These are phyloP conservation scores for Leucoma salicis DNA, from an alignment of 2,888 invertebrate genomes.

Conservation along the genomic window DNA sequence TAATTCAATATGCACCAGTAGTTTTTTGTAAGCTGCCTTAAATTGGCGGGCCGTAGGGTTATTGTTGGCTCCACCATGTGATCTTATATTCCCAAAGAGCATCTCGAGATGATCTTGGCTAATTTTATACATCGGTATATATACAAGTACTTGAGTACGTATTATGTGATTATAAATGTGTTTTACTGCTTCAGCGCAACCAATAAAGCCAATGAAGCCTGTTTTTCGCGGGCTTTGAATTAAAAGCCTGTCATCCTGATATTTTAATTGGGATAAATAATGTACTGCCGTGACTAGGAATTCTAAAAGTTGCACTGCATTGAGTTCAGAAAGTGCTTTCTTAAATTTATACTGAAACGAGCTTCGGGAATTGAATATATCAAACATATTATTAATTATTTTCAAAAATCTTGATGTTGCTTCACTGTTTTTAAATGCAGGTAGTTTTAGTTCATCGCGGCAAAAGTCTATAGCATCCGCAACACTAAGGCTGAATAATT, in stretches of 20 bases:
- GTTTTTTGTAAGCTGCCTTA: conserved; percentile 10
- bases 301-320: background rate
- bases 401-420: conserved; percentile 4
- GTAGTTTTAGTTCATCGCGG: background rate
- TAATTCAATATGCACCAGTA: conserved; percentile 11
- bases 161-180: conserved; percentile 2
- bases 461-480: conserved; percentile 3
- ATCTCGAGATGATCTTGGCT: conserved; percentile 16
- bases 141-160: conserved; percentile 7
- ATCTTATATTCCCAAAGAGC: conserved; percentile 15
- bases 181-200: conserved; percentile 7
- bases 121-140: conserved; percentile 8
- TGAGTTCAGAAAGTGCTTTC: background rate
- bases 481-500: conserved; percentile 3
- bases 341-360: background rate
- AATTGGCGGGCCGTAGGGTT: conserved; percentile 12
- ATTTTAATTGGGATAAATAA: background rate
- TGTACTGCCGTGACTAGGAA: background rate
- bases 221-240: background rate
- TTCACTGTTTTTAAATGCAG: background rate
- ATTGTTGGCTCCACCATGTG: conserved; percentile 16
- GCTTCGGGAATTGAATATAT: conserved; percentile 6
- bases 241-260: background rate
- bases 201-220: conserved; percentile 4
- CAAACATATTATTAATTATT: conserved; percentile 6